Conservation (phyloP, 2,113 vertebrate species). For the Mionectes macconnelli region DNA sequence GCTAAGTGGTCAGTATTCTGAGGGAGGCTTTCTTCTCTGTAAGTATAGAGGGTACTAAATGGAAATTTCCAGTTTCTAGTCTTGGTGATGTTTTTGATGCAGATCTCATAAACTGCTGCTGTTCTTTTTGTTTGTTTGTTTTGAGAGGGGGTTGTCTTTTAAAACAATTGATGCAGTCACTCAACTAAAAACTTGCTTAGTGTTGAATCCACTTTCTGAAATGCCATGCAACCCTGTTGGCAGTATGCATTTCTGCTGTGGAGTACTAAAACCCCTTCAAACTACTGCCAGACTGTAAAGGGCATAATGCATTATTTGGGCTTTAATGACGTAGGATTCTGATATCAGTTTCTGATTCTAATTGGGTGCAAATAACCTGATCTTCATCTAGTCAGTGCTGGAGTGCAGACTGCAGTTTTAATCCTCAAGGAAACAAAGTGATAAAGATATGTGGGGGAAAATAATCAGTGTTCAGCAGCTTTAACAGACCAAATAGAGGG, state of each 20-base stretch:
- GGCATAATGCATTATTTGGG: not conserved
- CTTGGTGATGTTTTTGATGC: not conserved
- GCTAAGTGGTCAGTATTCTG: not conserved
- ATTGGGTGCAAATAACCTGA: not conserved
- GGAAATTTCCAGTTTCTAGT: not conserved
- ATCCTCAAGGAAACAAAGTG: not conserved
- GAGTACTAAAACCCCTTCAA: not conserved
- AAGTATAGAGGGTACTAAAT: not conserved
- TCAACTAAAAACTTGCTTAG: not conserved
- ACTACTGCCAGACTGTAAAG: not conserved
- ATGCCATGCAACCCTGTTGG: not conserved
- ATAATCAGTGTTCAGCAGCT: not conserved
- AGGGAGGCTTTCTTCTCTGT: not conserved
- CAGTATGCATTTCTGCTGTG: not conserved
- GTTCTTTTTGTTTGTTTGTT: not conserved
- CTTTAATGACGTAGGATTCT: not conserved
- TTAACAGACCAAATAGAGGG: not conserved
- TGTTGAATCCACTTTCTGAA: not conserved
- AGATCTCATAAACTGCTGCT: not conserved
- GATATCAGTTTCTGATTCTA: not conserved
- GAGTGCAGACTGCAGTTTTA: not conserved
- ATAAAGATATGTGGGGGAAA: not conserved
- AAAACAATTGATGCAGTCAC: not conserved
- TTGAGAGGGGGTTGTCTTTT: not conserved
- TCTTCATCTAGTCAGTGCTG: not conserved